Evolutionary conservation across 2,113 vertebrate genomes (phyloP), one percentile per base, ranked within the genome.

Genomic region (Poeciliopsis retropinna): DNA sequence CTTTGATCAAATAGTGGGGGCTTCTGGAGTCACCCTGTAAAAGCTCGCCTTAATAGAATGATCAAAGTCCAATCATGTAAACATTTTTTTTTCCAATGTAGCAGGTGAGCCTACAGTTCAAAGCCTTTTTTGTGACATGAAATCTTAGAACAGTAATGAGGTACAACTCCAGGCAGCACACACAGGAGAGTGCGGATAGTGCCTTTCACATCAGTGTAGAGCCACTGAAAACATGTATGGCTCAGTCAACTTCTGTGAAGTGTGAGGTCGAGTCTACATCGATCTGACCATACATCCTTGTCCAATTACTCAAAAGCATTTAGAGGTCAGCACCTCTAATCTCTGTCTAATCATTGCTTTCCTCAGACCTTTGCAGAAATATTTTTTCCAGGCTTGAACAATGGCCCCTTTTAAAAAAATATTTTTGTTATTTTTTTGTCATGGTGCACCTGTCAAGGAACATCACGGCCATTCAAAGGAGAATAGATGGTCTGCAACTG

Each of bases 1-100:
- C 79, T 75, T 75, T 81, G 76, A 86, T 88, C 76, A 81, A 78
- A 84, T 77, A 85, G 60, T 4, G 15, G 64, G 25, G 44, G 32
- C 75, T 70, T 80, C 75, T 78, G 64, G 68, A 47, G 76, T 72
- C 73, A 28, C 75, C 73, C 64, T 30, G 75, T 64, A 67, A 79
- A 72, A 75, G 70, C 30, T 54, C 32, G 47, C 30, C 60, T 19
- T 71, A 2, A 54, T 73, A 17, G 15, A 67, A 76, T 32, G 78
- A 85, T 90, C 82, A 87, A 89, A 87, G 79, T 69, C 70, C 71
- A 47, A 57, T 57, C 39, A 28, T 80, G 77, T 80, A 78, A 78
- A 85, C 69, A 75, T 70, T 78, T 60, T 79, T 69, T 67, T 72
- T 67, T 44, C 70, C 62, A 32, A 75, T 51, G 47, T 19, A 69